Conservation (phyloP, 1,140 invertebrate species). For the Zaprionus inermis region DNA sequence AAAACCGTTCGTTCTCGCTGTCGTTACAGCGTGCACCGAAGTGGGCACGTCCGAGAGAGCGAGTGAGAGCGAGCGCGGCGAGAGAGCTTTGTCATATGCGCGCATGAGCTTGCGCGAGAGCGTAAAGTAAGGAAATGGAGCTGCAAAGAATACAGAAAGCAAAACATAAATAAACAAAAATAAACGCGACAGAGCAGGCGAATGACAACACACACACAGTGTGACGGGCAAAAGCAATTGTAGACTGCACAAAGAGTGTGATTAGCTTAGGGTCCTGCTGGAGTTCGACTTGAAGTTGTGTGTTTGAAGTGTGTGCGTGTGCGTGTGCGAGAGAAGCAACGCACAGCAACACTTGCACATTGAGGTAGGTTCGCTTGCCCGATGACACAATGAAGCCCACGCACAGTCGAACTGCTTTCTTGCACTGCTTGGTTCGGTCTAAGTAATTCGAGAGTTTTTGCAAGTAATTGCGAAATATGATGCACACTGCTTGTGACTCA, state of each 20-base stretch:
- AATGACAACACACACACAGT: conserved; percentile 56
- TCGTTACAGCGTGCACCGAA: conserved; percentile 30
- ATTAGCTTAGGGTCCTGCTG: conserved; percentile 43
- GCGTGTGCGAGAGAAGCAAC: conserved; percentile 29
- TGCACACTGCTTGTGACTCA: background rate
- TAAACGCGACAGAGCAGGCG: conserved; percentile 70
- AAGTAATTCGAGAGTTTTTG: conserved; percentile 2
- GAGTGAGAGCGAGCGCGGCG: conserved; percentile 17
- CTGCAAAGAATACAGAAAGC: conserved; percentile 73
- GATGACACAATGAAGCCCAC: too few relatives aligned
- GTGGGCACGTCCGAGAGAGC: conserved; percentile 53
- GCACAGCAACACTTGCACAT: conserved; percentile 49
- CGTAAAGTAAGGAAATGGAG: conserved; percentile 50
- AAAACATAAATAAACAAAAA: conserved; percentile 83
- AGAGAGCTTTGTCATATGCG: conserved; percentile 20
- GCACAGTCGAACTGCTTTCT: too few relatives aligned
- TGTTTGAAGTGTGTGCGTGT: conserved; percentile 52
- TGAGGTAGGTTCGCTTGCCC: conserved; percentile 68
- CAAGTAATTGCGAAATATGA: background rate
- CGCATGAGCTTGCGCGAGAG: conserved; percentile 26
- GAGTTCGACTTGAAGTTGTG: too few relatives aligned
- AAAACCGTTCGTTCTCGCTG: conserved; percentile 55
- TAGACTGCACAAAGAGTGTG: background rate
- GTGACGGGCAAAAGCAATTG: background rate
- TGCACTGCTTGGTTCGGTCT: too few relatives aligned